Base-by-base conservation (phyloP, 2,888 invertebrate genomes). In the Ectropis crepuscularia region DNA sequence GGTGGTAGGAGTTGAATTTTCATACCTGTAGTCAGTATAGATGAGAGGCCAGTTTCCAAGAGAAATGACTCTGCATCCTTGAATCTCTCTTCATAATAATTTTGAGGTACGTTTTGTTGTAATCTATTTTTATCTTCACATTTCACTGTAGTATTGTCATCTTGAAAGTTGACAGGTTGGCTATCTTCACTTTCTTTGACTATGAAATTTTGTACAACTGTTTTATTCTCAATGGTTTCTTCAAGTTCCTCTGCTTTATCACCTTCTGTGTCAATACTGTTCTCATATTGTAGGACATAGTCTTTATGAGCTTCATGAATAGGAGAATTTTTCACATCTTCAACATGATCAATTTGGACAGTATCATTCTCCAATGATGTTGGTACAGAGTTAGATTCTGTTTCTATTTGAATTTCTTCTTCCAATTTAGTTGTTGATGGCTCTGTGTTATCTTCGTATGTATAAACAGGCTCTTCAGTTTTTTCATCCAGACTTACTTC, bases 51-150 rank as follows among this genome's bases (percentile, higher is more conserved):
- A 54, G 95, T 95, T 82, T 95, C 95, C 72, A 96, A 88, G 61
- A 96, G 96, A 78, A 96, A 96, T 78, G 95, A 96, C 79, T 96
- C 96, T n/a, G 96, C 96, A 89, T 96, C 96, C 63, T 96, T 94
- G 73, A 96, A 96, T 74, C 95, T 92, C 78, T 95, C 95, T 85
- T 95, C 95, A 79, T 94, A 92, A 77, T 88, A 90, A 73, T 86
- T 92, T 67, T 87, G 86, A 65, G 81, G 74, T 63, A 84, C 77
- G 70, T 77, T 84, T 53, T 86, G 88, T 12, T 73, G 72, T 59
- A 82, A 71, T 66, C 79, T 84, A 10, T 80, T 76, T 72, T 87
- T 88, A 37, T 82, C 83, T 61, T 81, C 84, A 79, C 73, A 75
- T 79, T 85, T 86, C 36, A 72, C 68, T 43, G 71, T 67, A 68